Evolutionary conservation across 2,113 vertebrate genomes (phyloP).

Genomic region (Pandion haliaetus): DNA sequence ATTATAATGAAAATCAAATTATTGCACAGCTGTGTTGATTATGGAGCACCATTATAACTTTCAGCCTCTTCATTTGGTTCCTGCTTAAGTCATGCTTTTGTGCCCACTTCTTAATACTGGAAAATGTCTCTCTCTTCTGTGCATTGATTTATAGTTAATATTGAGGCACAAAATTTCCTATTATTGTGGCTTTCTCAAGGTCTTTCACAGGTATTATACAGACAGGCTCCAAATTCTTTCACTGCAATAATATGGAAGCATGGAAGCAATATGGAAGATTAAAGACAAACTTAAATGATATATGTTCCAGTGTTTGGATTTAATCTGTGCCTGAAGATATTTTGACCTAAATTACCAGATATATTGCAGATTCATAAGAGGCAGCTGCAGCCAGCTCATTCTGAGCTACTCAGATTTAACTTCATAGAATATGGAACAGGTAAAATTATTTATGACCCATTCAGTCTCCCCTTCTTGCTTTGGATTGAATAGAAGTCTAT

Average conservation of each 20-base stretch:
- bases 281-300: slow-evolving; percentile 69
- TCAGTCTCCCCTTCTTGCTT: slow-evolving; percentile 7
- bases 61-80: slow-evolving; percentile 36
- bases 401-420: slow-evolving; percentile 50
- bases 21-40: slow-evolving; percentile 72
- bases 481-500: slow-evolving; percentile 27
- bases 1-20: slow-evolving; percentile 72
- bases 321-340: slow-evolving; percentile 70
- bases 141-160: slow-evolving; percentile 29
- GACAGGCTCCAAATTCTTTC: slow-evolving; percentile 32
- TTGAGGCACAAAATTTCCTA: neutral
- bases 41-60: slow-evolving; percentile 58
- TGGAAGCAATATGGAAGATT: slow-evolving; percentile 52
- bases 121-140: neutral
- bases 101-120: slow-evolving; percentile 8
- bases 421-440: slow-evolving; percentile 66
- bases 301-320: slow-evolving; percentile 45
- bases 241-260: slow-evolving; percentile 1
- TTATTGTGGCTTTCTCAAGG: slow-evolving; percentile 59
- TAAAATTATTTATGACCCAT: slow-evolving; percentile 66
- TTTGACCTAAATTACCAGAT: slow-evolving; percentile 67
- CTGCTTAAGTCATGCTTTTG: slow-evolving; percentile 49
- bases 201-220: slow-evolving; percentile 35
- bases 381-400: slow-evolving; percentile 17
- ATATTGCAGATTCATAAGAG: slow-evolving; percentile 44